A percentile compares a stretch with the other conserved stretches of the same genome.
Evolutionary conservation across 1,140 invertebrate species (phyloP).

Genomic region (Gonioctena quinquepunctata): DNA sequence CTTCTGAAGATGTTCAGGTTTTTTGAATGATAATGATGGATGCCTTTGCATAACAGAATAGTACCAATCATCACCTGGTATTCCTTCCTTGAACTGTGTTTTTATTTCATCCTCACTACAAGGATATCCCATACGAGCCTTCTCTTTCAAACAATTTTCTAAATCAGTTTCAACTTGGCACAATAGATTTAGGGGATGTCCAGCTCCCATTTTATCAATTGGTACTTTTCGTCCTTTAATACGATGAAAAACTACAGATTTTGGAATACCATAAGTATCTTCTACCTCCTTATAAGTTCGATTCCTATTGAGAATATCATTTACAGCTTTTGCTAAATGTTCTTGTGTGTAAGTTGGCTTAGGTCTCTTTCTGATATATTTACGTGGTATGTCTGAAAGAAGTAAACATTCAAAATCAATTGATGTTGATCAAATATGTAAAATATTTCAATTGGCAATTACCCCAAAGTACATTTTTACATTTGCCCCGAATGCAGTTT

Average conservation of each 20-base stretch:
- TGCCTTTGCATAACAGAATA: background rate
- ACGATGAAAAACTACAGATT: no score
- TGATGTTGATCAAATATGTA: no score
- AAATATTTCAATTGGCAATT: no score
- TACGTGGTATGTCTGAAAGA: background rate
- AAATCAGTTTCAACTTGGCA: background rate
- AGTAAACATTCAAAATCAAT: no score
- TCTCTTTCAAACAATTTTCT: background rate
- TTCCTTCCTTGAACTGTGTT: background rate
- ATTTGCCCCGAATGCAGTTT: background rate
- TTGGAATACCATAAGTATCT: no score
- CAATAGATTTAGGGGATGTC: background rate
- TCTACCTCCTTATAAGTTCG: no score
- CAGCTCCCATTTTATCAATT: background rate
- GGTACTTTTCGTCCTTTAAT: background rate
- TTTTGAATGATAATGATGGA: background rate
- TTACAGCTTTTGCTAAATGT: no score
- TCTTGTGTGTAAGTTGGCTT: no score
- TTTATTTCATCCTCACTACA: background rate
- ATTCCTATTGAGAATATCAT: no score
- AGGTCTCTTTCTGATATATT: no score
- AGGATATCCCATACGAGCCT: background rate
- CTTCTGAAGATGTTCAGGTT: conserved; percentile 30
- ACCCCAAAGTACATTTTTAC: no score
- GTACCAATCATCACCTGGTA: background rate